These are phyloP conservation scores for Matsumyia berberina DNA, from an alignment of 2,888 invertebrate genomes.

Conservation along the genomic window DNA sequence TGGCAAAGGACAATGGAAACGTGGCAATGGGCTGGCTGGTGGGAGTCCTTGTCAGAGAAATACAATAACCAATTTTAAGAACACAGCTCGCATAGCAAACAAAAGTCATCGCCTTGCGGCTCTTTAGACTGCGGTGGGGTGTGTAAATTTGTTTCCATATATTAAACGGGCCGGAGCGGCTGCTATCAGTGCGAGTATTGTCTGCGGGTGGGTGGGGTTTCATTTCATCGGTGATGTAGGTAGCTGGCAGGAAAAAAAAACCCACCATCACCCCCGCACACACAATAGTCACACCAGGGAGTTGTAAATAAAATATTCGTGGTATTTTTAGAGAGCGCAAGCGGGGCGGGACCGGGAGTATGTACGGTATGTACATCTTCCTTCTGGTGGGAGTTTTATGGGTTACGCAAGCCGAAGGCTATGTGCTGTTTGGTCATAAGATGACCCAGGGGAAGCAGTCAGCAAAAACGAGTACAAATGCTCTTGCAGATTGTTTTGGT, in stretches of 20 bases:
- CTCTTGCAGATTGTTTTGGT: conserved; percentile 59
- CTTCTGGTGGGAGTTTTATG: conserved; percentile 44
- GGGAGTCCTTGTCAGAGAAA: conserved; percentile 48
- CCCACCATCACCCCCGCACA: conserved; percentile 5
- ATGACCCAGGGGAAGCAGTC: conserved; percentile 71
- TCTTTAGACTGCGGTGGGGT: conserved; percentile 49
- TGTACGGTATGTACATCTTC: conserved; percentile 25
- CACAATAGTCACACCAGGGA: conserved; percentile 55
- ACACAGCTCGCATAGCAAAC: conserved; percentile 36
- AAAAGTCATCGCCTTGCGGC: conserved; percentile 63
- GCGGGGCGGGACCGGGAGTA: background rate
- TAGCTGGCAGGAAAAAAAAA: conserved; percentile 34
- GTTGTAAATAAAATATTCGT: conserved; percentile 62
- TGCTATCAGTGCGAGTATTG: conserved; percentile 41
- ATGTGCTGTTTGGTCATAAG: conserved; percentile 61
- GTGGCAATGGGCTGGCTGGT: background rate
- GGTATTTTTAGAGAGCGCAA: conserved; percentile 26
- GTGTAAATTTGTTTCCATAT: conserved; percentile 51
- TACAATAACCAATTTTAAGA: conserved; percentile 70
- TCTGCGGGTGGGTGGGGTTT: conserved; percentile 27
- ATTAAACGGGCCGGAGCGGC: conserved; percentile 17
- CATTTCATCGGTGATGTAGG: conserved; percentile 14
- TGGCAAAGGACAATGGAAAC: conserved; percentile 28
- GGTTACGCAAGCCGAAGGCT: conserved; percentile 46
- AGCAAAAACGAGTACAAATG: conserved; percentile 63